phyloP scores from a whole-genome alignment of 2,888 invertebrate genomes.

The Auanema freiburgensis region DNA sequence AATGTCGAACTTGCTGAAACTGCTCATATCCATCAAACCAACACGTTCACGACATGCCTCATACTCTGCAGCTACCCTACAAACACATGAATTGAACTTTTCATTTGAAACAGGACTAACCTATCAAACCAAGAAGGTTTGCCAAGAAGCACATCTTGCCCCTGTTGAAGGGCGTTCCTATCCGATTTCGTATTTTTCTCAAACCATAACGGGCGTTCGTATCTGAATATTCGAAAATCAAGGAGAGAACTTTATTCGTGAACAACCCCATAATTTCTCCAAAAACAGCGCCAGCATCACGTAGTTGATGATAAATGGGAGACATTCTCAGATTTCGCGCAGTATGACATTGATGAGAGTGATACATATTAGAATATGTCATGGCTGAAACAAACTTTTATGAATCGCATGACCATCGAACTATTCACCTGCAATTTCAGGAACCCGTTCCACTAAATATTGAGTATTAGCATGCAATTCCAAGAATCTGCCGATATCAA shows the following conservation, averaged over 20 bases:
- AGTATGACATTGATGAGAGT: slow-evolving; percentile 78
- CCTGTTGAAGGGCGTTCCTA: slow-evolving; percentile 68
- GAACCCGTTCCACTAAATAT: slow-evolving; percentile 85
- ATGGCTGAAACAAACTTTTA: slow-evolving; percentile 32
- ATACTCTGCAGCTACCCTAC: slow-evolving; percentile 83
- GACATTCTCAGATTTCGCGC: slow-evolving; percentile 84
- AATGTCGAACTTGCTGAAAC: slow-evolving; percentile 92
- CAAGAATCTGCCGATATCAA: slow-evolving; percentile 85
- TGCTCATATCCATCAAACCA: slow-evolving; percentile 92
- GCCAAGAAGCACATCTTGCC: slow-evolving; percentile 81
- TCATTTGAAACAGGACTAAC: slow-evolving; percentile 1
- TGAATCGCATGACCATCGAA: not conserved
- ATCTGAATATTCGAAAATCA: slow-evolving; percentile 65
- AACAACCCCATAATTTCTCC: slow-evolving; percentile 86
- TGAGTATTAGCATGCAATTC: slow-evolving; percentile 91
- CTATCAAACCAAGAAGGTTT: slow-evolving; percentile 80
- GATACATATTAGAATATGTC: slow-evolving; percentile 70
- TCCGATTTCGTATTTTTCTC: slow-evolving; percentile 67
- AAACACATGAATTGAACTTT: slow-evolving; percentile 69
- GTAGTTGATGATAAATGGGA: slow-evolving; percentile 87
- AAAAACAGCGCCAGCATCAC: slow-evolving; percentile 89
- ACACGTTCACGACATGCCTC: slow-evolving; percentile 88
- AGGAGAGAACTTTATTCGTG: not conserved
- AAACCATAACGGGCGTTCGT: slow-evolving; percentile 91
- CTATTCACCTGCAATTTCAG: slow-evolving; percentile 82